These are phyloP conservation scores for Silurus lanzhouensis DNA, from an alignment of 2,797 vertebrate genomes.

Conservation along the genomic window DNA sequence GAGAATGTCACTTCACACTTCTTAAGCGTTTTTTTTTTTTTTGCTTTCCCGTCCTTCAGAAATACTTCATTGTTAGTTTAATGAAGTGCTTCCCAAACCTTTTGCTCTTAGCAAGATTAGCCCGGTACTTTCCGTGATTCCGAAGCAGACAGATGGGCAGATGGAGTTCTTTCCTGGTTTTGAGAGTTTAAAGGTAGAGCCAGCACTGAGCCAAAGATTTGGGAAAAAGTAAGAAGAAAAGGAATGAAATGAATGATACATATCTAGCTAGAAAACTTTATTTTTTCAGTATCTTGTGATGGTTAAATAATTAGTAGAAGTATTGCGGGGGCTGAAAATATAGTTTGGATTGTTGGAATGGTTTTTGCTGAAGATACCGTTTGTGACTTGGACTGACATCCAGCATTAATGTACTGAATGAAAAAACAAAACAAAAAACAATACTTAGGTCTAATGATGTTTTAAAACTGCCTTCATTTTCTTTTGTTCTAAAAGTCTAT, in stretches of 20 bases:
- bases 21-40: conserved; percentile 67
- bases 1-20: conserved; percentile 76
- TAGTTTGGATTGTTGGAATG: not conserved
- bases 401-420: not conserved
- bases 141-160: conserved; percentile 14
- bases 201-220: not conserved
- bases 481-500: not conserved
- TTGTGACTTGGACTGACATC: not conserved
- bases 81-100: conserved; percentile 76
- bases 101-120: conserved; percentile 56
- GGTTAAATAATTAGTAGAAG: not conserved
- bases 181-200: conserved; percentile 9
- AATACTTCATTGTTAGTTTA: conserved; percentile 78
- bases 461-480: not conserved
- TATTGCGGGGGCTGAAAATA: not conserved
- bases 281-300: not conserved
- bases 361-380: conserved; percentile 65
- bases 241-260: not conserved
- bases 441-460: not conserved
- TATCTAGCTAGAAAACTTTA: not conserved
- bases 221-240: too few relatives aligned
- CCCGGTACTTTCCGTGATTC: conserved; percentile 30
- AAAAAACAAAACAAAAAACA: not conserved
- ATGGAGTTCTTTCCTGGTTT: not conserved
- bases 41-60: conserved; percentile 63